Evolutionary conservation across 2,797 vertebrate species (phyloP).

Genomic region (Spinus olivaceus): DNA sequence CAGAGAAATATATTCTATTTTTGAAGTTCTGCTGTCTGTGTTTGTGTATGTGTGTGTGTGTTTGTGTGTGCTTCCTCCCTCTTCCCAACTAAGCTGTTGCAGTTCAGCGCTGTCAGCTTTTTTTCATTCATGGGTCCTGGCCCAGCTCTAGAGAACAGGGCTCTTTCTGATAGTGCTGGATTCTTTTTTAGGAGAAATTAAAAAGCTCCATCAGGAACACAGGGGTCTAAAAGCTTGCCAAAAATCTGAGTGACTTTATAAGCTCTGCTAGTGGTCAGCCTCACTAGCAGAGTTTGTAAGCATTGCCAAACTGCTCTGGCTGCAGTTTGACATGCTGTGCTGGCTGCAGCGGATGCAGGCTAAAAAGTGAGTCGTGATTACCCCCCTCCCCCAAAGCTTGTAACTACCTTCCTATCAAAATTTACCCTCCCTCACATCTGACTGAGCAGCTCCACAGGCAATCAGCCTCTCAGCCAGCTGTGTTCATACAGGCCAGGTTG

Average conservation of each 20-base stretch:
- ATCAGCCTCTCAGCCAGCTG: neutral
- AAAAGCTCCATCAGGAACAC: constrained; percentile 27
- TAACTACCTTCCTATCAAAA: neutral
- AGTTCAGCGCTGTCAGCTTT: neutral
- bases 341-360: neutral
- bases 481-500: neutral
- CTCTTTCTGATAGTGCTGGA: neutral
- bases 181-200: neutral
- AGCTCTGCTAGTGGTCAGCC: constrained; percentile 41
- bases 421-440: neutral
- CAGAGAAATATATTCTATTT: neutral
- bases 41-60: too few species aligned
- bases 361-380: neutral
- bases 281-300: neutral
- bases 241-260: constrained; percentile 43
- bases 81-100: neutral
- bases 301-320: constrained; percentile 21
- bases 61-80: neutral
- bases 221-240: constrained; percentile 43
- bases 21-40: neutral
- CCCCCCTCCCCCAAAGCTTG: neutral
- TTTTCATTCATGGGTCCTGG: constrained; percentile 43
- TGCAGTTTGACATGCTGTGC: neutral
- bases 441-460: neutral
- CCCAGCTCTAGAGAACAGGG: neutral